Conservation (phyloP, 2,113 vertebrate species). For the Uria lomvia region DNA sequence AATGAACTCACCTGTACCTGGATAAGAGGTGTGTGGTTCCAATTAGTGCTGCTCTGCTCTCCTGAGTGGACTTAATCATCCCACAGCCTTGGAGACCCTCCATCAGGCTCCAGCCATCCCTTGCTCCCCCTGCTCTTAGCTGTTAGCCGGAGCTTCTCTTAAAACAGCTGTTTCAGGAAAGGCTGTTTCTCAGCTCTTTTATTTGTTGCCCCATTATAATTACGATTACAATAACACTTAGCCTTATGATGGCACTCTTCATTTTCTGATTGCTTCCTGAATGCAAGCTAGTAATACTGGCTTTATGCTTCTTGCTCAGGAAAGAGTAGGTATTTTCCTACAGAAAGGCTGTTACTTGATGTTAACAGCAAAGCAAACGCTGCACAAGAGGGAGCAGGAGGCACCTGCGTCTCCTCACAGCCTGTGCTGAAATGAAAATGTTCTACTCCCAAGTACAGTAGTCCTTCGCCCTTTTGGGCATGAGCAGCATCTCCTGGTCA, state of each 20-base stretch:
- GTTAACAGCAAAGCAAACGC: neutral
- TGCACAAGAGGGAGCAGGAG: fast-evolving
- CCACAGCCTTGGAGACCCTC: neutral
- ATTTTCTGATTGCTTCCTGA: neutral
- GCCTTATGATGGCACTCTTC: neutral
- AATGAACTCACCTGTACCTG: neutral
- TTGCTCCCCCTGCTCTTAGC: neutral
- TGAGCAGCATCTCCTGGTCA: neutral
- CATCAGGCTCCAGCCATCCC: neutral
- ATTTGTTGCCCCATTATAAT: neutral
- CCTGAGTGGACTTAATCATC: neutral
- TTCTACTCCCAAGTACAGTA: neutral
- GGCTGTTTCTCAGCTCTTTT: neutral
- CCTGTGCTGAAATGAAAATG: neutral
- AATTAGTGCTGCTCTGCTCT: neutral
- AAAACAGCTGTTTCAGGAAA: neutral
- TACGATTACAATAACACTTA: neutral
- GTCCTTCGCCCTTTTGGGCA: fast-evolving
- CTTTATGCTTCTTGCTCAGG: neutral
- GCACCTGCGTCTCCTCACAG: neutral
- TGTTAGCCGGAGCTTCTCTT: neutral
- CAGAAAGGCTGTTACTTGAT: neutral
- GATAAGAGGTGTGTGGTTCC: neutral
- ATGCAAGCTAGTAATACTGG: neutral
- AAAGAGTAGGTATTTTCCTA: neutral